phyloP scores from a whole-genome alignment of 2,113 vertebrate genomes.

The Pantherophis guttatus region DNA sequence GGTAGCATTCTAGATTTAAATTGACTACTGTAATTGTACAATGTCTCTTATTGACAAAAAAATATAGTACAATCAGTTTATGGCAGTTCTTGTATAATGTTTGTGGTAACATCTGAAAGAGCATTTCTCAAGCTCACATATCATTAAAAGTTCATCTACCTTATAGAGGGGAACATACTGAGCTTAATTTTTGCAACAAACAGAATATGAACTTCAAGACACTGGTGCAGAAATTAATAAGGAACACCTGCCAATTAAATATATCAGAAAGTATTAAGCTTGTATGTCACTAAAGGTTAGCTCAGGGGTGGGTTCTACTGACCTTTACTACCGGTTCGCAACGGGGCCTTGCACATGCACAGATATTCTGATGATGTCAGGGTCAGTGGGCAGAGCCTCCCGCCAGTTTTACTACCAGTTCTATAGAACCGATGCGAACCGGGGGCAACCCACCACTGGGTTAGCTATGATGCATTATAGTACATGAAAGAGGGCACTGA shows the following conservation, averaged over 20 bases:
- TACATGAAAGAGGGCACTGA: background rate
- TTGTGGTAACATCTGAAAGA: background rate
- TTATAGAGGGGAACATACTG: background rate
- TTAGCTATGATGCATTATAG: background rate
- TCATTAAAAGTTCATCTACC: background rate
- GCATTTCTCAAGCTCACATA: background rate
- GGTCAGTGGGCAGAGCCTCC: too few relatives aligned
- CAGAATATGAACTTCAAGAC: background rate
- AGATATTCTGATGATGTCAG: too few relatives aligned
- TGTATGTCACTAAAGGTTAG: background rate
- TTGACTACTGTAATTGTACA: background rate
- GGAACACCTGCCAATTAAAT: background rate
- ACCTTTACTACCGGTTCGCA: too few relatives aligned
- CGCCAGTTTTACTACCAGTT: too few relatives aligned
- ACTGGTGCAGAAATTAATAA: conserved; percentile 14
- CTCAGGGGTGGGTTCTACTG: too few relatives aligned
- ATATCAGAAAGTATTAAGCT: background rate
- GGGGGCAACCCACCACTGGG: too few relatives aligned
- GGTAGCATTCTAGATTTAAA: background rate
- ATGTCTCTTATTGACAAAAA: background rate
- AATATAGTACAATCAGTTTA: background rate
- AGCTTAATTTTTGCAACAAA: background rate
- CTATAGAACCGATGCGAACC: too few relatives aligned
- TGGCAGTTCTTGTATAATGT: background rate
- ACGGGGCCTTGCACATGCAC: too few relatives aligned